phyloP scores from a whole-genome alignment of 2,888 invertebrate species.

The Lepidocyrtinus sp. region DNA sequence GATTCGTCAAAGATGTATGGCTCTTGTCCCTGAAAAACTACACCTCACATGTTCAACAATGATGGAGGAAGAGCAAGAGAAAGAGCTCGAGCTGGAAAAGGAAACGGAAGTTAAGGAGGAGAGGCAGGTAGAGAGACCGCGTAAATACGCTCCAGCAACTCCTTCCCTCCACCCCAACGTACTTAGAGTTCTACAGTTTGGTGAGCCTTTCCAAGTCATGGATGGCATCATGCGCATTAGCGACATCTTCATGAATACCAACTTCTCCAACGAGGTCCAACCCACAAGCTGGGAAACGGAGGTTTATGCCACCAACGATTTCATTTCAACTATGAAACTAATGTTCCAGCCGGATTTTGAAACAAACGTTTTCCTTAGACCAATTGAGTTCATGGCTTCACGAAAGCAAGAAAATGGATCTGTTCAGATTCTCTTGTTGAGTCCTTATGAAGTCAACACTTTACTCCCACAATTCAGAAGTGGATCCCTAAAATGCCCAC shows the following conservation, averaged over 20 bases:
- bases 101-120: neutral
- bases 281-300: neutral
- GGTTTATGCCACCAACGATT: constrained; percentile 37
- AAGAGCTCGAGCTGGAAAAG: neutral
- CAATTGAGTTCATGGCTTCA: constrained; percentile 19
- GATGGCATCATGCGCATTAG: neutral
- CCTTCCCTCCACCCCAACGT: constrained; percentile 8
- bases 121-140: neutral
- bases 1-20: neutral
- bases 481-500: neutral
- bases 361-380: constrained; percentile 18
- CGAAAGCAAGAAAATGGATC: neutral
- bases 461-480: constrained; percentile 33
- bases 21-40: constrained; percentile 6
- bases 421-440: constrained; percentile 22
- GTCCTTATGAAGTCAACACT: constrained; percentile 51
- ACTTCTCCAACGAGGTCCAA: constrained; percentile 16
- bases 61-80: neutral
- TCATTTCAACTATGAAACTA: constrained; percentile 18
- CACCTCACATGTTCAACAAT: neutral
- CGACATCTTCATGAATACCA: constrained; percentile 13
- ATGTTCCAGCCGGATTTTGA: neutral
- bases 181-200: neutral
- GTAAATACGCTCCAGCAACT: neutral
- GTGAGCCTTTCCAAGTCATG: neutral